phyloP scores from a whole-genome alignment of 2,797 vertebrate species.

The Ambastaia sidthimunki region DNA sequence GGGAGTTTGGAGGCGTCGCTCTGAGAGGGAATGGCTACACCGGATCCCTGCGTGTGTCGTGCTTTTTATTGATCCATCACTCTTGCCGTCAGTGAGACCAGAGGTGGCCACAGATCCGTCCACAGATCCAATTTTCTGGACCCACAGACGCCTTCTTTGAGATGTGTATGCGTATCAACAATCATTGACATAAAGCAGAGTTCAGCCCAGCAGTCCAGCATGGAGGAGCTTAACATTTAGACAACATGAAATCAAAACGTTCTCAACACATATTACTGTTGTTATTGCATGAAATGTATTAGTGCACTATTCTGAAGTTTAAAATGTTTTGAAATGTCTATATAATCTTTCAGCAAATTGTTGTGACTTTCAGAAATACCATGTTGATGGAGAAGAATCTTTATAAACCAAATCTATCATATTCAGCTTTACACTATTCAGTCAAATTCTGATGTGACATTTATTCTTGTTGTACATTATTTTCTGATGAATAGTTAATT shows the following conservation, averaged over 20 bases:
- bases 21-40: constrained; percentile 77
- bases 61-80: constrained; percentile 79
- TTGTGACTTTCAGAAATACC: no score
- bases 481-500: no score
- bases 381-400: background rate
- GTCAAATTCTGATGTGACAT: no score
- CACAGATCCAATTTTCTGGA: constrained; percentile 92
- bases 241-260: background rate
- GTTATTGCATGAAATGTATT: background rate
- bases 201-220: background rate
- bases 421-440: no score
- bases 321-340: background rate
- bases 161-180: constrained; percentile 60
- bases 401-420: background rate
- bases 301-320: no score
- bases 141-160: constrained; percentile 83
- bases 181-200: background rate
- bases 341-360: background rate
- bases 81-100: constrained; percentile 75
- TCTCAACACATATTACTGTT: background rate
- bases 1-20: constrained; percentile 32
- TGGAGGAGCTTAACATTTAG: background rate
- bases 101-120: constrained; percentile 76
- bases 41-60: constrained; percentile 78
- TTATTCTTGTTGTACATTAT: no score